Evolutionary conservation across 1,140 invertebrate species (phyloP).

Genomic region (Bursaphelenchus mucronatus): DNA sequence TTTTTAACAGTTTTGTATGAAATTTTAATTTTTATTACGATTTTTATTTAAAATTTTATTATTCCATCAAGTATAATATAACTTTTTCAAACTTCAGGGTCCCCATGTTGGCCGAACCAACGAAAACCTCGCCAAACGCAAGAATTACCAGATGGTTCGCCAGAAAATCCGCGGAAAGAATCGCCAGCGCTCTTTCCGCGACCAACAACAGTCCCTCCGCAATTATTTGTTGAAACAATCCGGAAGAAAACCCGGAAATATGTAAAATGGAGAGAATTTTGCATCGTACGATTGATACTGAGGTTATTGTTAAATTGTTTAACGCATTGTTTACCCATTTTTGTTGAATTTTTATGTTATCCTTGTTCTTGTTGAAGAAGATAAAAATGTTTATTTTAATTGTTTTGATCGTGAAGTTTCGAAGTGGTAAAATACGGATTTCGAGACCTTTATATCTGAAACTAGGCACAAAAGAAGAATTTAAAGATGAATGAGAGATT

Average conservation of each 20-base stretch:
- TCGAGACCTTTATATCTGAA: too few species aligned
- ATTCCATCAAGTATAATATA: neutral
- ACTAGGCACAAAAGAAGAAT: too few species aligned
- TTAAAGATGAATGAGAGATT: too few species aligned
- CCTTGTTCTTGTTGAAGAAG: constrained; percentile 2
- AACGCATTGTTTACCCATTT: too few species aligned
- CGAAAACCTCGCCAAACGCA: constrained; percentile 52
- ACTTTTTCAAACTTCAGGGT: constrained; percentile 38
- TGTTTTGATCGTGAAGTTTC: neutral
- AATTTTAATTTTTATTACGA: too few species aligned
- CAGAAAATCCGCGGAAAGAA: constrained; percentile 59
- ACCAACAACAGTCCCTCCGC: constrained; percentile 49
- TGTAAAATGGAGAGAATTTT: neutral
- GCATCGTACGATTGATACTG: constrained; percentile 2
- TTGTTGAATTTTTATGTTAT: neutral
- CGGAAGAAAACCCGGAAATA: constrained; percentile 37
- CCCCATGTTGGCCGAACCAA: constrained; percentile 59
- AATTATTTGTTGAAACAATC: constrained; percentile 53
- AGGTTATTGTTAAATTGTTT: too few species aligned
- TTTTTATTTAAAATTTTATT: constrained; percentile 8
- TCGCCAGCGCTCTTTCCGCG: constrained; percentile 53
- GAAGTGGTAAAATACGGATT: neutral
- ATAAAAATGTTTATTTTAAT: constrained; percentile 1
- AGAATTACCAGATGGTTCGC: constrained; percentile 55
- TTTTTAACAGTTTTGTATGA: too few species aligned